These are phyloP conservation scores for Spodoptera frugiperda DNA, from an alignment of 1,140 invertebrate genomes.

Conservation along the genomic window DNA sequence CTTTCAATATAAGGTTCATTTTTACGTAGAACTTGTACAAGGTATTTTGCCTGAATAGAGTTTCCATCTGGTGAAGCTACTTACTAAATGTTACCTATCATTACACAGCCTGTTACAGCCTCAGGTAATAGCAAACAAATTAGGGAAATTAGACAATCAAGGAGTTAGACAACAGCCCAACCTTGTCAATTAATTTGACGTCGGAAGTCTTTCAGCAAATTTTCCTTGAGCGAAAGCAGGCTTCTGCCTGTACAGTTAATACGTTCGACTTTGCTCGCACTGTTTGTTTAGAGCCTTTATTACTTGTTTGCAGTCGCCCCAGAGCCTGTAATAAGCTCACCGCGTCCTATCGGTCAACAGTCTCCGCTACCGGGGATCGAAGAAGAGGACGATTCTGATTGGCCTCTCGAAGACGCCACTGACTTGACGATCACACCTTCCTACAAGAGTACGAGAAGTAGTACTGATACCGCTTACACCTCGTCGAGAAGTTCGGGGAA, in stretches of 20 bases:
- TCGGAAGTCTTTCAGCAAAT: slow-evolving; percentile 48
- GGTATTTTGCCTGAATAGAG: background rate
- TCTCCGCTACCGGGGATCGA: slow-evolving; percentile 88
- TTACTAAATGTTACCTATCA: background rate
- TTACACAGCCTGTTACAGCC: slow-evolving; percentile 22
- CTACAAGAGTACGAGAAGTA: slow-evolving; percentile 84
- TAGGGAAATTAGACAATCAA: slow-evolving; percentile 33
- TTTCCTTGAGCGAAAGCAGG: slow-evolving; percentile 35
- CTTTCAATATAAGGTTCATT: background rate
- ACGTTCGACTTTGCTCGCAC: slow-evolving; percentile 10
- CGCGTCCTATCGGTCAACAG: slow-evolving; percentile 83
- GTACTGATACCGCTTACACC: slow-evolving; percentile 80
- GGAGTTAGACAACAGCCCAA: slow-evolving; percentile 35
- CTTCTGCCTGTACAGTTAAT: slow-evolving; percentile 13
- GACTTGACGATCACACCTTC: slow-evolving; percentile 83
- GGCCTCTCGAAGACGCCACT: slow-evolving; percentile 83
- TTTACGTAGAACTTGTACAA: background rate
- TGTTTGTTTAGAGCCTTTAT: slow-evolving; percentile 61
- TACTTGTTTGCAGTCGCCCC: slow-evolving; percentile 78
- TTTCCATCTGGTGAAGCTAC: background rate
- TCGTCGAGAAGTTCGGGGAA: slow-evolving; percentile 82
- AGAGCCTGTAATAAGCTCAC: slow-evolving; percentile 81
- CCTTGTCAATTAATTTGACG: slow-evolving; percentile 43
- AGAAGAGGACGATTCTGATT: slow-evolving; percentile 87
- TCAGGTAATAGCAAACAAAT: slow-evolving; percentile 15